Conservation (phyloP, 2,888 invertebrate genomes). For the Miltochrista miniata region DNA sequence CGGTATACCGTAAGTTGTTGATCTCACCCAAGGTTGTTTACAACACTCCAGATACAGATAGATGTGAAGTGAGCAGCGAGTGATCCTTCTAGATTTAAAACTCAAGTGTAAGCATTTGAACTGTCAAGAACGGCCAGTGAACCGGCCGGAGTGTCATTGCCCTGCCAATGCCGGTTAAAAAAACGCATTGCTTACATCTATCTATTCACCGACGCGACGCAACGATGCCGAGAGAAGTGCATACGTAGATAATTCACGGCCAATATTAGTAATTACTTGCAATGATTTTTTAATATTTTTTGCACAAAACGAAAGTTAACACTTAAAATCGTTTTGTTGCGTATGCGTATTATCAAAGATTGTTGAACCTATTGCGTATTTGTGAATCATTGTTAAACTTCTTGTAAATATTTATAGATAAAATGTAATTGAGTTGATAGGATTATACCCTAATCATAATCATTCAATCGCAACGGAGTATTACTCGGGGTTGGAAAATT, state of each 20-base stretch:
- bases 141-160: conserved; percentile 77
- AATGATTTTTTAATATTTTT: neutral
- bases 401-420: too few relatives aligned
- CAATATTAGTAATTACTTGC: neutral
- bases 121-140: conserved; percentile 83
- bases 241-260: conserved; percentile 28
- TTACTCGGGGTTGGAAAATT: neutral
- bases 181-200: conserved; percentile 74
- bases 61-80: conserved; percentile 55
- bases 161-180: conserved; percentile 78
- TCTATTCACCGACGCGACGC: conserved; percentile 62
- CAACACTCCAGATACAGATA: conserved; percentile 32
- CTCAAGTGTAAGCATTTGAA: conserved; percentile 79
- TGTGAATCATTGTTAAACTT: too few relatives aligned
- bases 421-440: neutral
- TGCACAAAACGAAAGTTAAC: neutral
- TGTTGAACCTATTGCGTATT: too few relatives aligned
- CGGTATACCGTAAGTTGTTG: conserved; percentile 13
- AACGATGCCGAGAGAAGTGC: conserved; percentile 51
- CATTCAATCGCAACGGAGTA: neutral
- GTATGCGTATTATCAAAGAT: too few relatives aligned
- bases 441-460: neutral
- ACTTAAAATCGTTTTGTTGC: neutral
- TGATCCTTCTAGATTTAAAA: conserved; percentile 70
- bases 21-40: conserved; percentile 12